phyloP scores from a whole-genome alignment of 2,888 invertebrate species.

The Alcis repandata region DNA sequence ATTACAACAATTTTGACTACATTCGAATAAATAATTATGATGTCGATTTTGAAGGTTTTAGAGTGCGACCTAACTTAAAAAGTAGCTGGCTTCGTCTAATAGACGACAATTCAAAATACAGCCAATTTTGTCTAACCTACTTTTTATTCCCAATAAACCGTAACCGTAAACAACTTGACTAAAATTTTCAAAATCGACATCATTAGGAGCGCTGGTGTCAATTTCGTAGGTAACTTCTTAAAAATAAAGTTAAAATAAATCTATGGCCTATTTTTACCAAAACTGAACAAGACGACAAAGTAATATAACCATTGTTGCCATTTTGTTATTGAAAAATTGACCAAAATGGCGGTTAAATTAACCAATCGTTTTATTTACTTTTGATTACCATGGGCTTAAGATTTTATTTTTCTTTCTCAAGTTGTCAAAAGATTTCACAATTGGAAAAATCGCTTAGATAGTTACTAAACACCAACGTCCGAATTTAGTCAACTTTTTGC shows the following conservation, averaged over 20 bases:
- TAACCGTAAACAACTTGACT: neutral
- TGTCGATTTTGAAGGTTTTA: slow-evolving; percentile 7
- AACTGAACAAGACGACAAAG: too few species aligned
- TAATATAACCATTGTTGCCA: too few species aligned
- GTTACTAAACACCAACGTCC: slow-evolving; percentile 1
- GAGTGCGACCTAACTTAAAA: neutral
- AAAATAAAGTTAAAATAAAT: neutral
- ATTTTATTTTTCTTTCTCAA: too few species aligned
- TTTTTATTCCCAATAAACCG: neutral
- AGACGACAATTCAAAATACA: neutral
- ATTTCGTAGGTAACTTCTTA: neutral
- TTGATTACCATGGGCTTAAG: too few species aligned
- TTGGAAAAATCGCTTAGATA: neutral
- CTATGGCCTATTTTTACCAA: too few species aligned
- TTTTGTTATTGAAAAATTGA: neutral
- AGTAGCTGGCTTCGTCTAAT: neutral
- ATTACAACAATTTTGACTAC: slow-evolving; percentile 48
- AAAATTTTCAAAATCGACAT: neutral
- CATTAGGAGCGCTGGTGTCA: slow-evolving; percentile 1
- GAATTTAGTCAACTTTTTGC: neutral
- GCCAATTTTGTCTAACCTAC: too few species aligned
- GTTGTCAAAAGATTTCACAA: too few species aligned
- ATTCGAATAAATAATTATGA: slow-evolving; percentile 30
- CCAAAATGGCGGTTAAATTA: neutral
- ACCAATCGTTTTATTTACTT: neutral